Evolutionary conservation across 1,140 invertebrate genomes (phyloP).

Genomic region (Drosophila sturtevanti): DNA sequence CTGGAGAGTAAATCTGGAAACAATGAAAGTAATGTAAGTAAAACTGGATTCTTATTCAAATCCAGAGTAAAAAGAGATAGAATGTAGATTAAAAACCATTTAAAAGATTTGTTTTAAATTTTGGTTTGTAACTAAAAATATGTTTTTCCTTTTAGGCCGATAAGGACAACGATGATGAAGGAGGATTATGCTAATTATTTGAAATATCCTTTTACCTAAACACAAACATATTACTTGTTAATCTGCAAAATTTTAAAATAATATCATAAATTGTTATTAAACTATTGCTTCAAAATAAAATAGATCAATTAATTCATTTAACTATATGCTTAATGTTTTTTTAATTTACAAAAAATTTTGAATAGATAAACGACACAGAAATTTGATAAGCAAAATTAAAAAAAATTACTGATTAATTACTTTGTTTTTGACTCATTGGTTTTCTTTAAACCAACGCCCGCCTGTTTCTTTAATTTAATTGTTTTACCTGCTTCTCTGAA

Average conservation of each 20-base stretch:
- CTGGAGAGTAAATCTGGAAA: constrained; percentile 38
- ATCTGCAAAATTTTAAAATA: constrained; percentile 19
- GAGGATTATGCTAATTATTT: constrained; percentile 39
- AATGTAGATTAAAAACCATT: no score
- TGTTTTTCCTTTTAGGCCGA: constrained; percentile 13
- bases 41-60: no score
- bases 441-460: no score
- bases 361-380: no score
- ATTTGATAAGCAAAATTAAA: no score
- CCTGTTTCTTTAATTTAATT: no score
- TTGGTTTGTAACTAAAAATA: background rate
- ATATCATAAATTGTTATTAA: constrained; percentile 11
- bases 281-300: constrained; percentile 7
- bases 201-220: constrained; percentile 13
- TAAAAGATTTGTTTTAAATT: no score
- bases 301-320: background rate
- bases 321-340: background rate
- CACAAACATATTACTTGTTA: constrained; percentile 41
- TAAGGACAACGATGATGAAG: constrained; percentile 37
- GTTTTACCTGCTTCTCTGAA: no score
- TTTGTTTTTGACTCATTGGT: no score
- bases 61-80: no score
- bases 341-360: no score
- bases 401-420: no score
- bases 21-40: constrained; percentile 30